Base-by-base conservation (phyloP, 2,888 invertebrate species). In the Ephialtes manifestator region DNA sequence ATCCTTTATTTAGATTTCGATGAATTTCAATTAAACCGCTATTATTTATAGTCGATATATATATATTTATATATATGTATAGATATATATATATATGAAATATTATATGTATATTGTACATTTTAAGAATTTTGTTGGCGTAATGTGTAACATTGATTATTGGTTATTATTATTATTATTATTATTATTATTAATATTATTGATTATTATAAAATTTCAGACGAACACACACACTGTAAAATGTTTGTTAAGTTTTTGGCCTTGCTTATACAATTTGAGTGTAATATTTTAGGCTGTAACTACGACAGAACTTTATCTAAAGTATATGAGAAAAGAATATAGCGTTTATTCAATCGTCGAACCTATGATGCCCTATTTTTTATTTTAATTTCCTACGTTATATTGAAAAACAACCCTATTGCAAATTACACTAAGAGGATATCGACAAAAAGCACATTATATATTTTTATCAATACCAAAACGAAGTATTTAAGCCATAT, bases 201-300 rank as follows among this genome's bases (percentile, higher is more conserved):
- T 90, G 89, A 81, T 83, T 86, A 87, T 88, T 86, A 86, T 80
- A 65, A 85, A 88, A 86, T 91, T 90, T 91, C 89, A 86, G 88
- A 90, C 83, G 78, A 89, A 90, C 76, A 84, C 65, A 76, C 89
- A 89, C 88, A 90, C 89, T 94, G 93, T 94, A 93, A 93, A 93
- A 93, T 92, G 93, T 93, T 94, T 94, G 94, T 94, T 94, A 93
- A 94, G 94, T 94, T 94, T 94, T 93, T 93, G 93, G 93, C 92
- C 92, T 93, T 93, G 93, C 94, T 94, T 94, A 92, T 91, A 89
- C 89, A 90, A 89, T 89, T 92, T 90, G 90, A 90, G 89, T 93
- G 92, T 93, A 93, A 91, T 94, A 93, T 92, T 93, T 93, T 94
- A 93, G 92, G 91, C 90, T 93, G 92, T 94, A 94, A 93, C 90